Evolutionary conservation across 2,888 invertebrate species (phyloP), one percentile per base, ranked within the genome.

Genomic region (Microplitis deprimator): DNA sequence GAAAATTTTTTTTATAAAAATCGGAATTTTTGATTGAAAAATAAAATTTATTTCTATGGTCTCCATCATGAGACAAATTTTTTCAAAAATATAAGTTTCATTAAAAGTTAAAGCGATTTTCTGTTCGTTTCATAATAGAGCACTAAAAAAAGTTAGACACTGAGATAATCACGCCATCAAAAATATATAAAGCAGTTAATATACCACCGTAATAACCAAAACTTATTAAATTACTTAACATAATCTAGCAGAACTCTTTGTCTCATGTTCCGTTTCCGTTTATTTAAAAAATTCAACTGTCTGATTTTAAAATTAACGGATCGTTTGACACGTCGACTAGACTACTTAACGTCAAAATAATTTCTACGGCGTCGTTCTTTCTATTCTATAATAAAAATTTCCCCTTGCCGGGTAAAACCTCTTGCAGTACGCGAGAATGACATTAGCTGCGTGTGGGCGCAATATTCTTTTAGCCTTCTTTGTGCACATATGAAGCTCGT

Each of bases 241-340:
- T n/a, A 29, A 39, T 59, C 20, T 29, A 67, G 17, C 67, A 38
- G 67, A 29, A 68, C 74, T 68, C 74, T 68, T 39, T 59, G 68
- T 75, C 62, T 69, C 69, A n/a, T 61, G 62, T 62, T 68, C 40
- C 41, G 61, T 60, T 75, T 75, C 61, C 69, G 62, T 64, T 50
- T 40, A 64, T 75, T 68, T 64, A 10, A 50, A 50, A 64, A 75
- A 69, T 29, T 64, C n/a, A n/a, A n/a, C 69, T 64, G 29, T 69
- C 62, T 62, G 40, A 39, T 61, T 38, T 17, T 4, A 50, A 50
- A 50, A 50, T 13, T 8, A 13, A 8, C 50, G 50, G 8, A 13
- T 13, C 50, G 50, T 50, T 50, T 8, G 50, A 50, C 50, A 50
- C 50, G 50, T 50, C 50, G 13, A 13, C 13, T 13, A 13, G 13